Percentiles rank a stretch among this genome's conserved stretches.
Conservation (phyloP, 2,113 vertebrate genomes). For the Meles meles region DNA sequence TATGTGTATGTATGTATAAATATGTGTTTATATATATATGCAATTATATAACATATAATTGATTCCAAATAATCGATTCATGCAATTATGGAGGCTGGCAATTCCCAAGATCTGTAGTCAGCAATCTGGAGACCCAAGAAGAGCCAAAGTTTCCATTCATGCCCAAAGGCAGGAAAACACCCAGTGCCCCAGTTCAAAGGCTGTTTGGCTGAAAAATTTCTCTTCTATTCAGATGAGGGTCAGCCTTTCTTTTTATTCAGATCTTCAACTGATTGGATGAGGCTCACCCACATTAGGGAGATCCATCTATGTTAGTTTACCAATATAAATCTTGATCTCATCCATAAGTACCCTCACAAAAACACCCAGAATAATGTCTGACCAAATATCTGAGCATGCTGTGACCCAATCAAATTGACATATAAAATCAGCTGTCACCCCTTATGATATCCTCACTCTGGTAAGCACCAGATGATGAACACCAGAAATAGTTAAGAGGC, state of each 20-base stretch:
- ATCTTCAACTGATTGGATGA: not conserved
- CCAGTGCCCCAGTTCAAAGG: not conserved
- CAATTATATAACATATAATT: not conserved
- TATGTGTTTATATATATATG: not conserved
- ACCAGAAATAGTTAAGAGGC: not conserved
- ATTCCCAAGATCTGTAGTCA: not conserved
- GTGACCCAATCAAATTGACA: not conserved
- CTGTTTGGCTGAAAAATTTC: not conserved
- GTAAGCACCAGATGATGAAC: not conserved
- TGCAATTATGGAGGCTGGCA: not conserved
- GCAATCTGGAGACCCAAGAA: not conserved
- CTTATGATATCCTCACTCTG: not conserved
- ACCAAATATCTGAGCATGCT: not conserved
- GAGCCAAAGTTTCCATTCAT: not conserved
- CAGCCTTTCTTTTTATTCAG: not conserved
- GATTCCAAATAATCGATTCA: not conserved
- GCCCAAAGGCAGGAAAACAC: not conserved
- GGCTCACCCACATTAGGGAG: not conserved
- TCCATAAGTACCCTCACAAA: not conserved
- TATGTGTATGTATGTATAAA: not conserved
- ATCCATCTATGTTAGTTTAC: not conserved
- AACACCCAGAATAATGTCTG: not conserved
- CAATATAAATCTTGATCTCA: not conserved
- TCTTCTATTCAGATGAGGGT: not conserved
- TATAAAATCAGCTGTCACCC: not conserved